Evolutionary conservation across 2,797 vertebrate species (phyloP), one percentile per base, ranked within the genome.

Genomic region (Passerculus sandwichensis): DNA sequence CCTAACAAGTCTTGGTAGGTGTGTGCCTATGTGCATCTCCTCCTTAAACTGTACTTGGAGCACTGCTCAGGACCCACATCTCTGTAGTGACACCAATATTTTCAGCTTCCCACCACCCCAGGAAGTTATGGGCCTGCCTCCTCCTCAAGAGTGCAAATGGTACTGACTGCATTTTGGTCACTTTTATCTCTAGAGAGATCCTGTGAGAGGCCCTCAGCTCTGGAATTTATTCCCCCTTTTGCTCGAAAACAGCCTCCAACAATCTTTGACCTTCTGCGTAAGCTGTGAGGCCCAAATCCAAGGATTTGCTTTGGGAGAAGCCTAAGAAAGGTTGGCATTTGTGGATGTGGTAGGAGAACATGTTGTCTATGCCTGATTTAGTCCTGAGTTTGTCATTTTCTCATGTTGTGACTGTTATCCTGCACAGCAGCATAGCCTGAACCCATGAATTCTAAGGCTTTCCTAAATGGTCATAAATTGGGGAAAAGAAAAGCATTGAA

Each of bases 211-310:
- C 71, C 77, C 64, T 94, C 76, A 71, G 66, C 85, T 93, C 88
- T 95, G 85, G 94, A 96, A 96, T 96, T 94, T 93, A 90, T 93
- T 82, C 51, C 53, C 27, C 32, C 1, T 25, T 74, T 92, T 85
- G 65, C 91, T 92, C 4, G 0, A 95, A 93, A 96, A 62, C 83
- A 96, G 45, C 32, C 57, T 93, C 38, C 60, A 89, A 95, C 73
- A 95, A 88, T 96, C 84, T 96, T 94, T 95, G 85, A 95, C 94
- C 78, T 71, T 78, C 86, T 81, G 40, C 0, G 2, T 83, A 83
- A 93, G 69, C 61, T 90, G 11, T 62, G 66, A 74, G 92, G 59
- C 66, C 59, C 88, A 91, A 89, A 89, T 81, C 64, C 77, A 93
- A 94, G 80, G 80, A 91, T 81, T 85, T 94, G 61, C 53, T 85